Evolutionary conservation across 2,113 vertebrate species (phyloP), one percentile per base, ranked within the genome.

Genomic region (Salvelinus sp.): DNA sequence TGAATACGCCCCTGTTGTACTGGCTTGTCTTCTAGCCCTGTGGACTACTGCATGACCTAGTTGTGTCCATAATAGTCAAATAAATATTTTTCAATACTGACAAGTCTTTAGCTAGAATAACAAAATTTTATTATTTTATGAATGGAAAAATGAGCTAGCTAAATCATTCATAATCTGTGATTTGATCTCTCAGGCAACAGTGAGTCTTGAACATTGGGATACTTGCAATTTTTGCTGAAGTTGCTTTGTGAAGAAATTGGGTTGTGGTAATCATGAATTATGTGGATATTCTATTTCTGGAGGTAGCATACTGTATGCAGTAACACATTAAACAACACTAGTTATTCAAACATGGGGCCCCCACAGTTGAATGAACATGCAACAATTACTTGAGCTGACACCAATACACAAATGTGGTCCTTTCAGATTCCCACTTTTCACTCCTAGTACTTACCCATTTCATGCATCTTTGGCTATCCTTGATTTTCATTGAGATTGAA

Each of bases 371-470:
- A 44, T 50, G 44, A 50, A 20, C 25, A 27, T 23, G 14, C 33
- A 47, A 66, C 73, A 66, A 54, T n/a, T 22, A 74, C 62, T 18
- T 48, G 12, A 22, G 22, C 72, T 74, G 72, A 13, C 72, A 74
- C 7, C 5, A 73, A 48, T 27, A 28, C 38, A 67, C 62, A 74
- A 20, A 54, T 54, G 50, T 18, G 16, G 16, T 54, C 50, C 50
- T 54, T 54, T 54, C 50, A 54, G 16, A 54, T 54, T 54, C 50
- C 50, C 50, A 9, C 50, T 54, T 54, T 54, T 18, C 50, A 54
- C 16, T 54, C 50, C 50, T 54, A 54, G 13, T 5, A 54, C 14
- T 18, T 54, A 54, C 13, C 16, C 50, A 54, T 54, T 14, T 54
- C 16, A 14, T 18, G 4, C 13, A 54, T 54, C 16, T 54, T 3